Conservation (phyloP, 1,140 invertebrate species). For the Heliothis subflexa region DNA sequence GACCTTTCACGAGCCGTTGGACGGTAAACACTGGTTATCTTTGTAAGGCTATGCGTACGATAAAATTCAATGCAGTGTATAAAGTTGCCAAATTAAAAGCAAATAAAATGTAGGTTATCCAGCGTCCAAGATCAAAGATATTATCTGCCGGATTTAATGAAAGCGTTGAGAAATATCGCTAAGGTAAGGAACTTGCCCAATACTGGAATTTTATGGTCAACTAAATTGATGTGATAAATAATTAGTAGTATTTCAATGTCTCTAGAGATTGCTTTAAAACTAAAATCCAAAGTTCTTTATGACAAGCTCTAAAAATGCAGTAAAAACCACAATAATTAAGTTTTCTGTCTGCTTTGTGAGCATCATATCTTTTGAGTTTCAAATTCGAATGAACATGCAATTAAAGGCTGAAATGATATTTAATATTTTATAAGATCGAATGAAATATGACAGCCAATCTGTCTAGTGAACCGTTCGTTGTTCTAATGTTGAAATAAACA, state of each 20-base stretch:
- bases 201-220: background rate
- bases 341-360: background rate
- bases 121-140: conserved; percentile 14
- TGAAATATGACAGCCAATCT: too few species aligned
- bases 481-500: too few species aligned
- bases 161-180: conserved; percentile 29
- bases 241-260: background rate
- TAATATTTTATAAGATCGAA: too few species aligned
- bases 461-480: too few species aligned
- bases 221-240: background rate
- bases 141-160: conserved; percentile 19
- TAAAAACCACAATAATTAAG: background rate
- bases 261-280: background rate
- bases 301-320: conserved; percentile 10
- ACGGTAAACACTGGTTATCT: background rate
- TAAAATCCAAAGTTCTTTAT: background rate
- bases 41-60: background rate
- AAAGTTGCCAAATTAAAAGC: conserved; percentile 3
- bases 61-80: background rate
- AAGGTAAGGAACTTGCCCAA: conserved; percentile 28
- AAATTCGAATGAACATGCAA: background rate
- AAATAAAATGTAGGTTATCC: conserved; percentile 3
- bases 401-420: background rate
- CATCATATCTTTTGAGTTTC: background rate
- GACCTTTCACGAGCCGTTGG: background rate